A percentile compares a stretch with the other conserved stretches of the same genome.
phyloP scores from a whole-genome alignment of 2,113 vertebrate species.

The Gavia stellata region DNA sequence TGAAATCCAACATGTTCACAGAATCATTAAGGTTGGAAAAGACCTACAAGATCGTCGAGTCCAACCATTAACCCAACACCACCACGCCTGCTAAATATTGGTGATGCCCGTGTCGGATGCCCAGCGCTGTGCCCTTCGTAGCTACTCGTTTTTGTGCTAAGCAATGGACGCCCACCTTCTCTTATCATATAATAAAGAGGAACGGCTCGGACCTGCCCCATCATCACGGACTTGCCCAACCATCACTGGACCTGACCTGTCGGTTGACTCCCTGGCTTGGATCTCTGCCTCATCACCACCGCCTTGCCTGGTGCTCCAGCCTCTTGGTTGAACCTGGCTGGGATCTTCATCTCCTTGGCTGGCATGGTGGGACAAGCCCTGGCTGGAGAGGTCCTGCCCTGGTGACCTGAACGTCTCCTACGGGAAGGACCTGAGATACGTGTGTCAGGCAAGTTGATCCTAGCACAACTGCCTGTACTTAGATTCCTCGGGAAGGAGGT shows the following conservation, averaged over 20 bases:
- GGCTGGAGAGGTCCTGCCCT: background rate
- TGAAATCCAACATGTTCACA: background rate
- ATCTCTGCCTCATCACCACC: background rate
- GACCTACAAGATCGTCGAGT: no score
- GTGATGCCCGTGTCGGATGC: background rate
- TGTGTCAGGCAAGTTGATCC: background rate
- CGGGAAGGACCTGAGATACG: background rate
- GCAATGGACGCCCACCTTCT: background rate
- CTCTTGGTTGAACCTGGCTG: background rate
- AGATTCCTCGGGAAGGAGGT: background rate
- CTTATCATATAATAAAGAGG: accelerated
- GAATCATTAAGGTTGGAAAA: no score
- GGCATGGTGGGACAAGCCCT: background rate
- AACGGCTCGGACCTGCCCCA: background rate
- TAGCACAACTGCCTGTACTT: background rate
- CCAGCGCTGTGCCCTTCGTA: background rate
- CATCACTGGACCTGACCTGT: background rate
- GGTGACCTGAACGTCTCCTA: background rate
- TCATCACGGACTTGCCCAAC: accelerated
- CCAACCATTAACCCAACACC: no score
- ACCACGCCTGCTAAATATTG: no score
- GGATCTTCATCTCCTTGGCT: background rate
- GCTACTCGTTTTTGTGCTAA: background rate
- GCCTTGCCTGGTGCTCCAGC: background rate
- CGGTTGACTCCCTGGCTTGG: background rate